A percentile compares a stretch with the other conserved stretches of the same genome.
Evolutionary conservation across 2,113 vertebrate genomes (phyloP).

Genomic region (Aplodontia rufa): DNA sequence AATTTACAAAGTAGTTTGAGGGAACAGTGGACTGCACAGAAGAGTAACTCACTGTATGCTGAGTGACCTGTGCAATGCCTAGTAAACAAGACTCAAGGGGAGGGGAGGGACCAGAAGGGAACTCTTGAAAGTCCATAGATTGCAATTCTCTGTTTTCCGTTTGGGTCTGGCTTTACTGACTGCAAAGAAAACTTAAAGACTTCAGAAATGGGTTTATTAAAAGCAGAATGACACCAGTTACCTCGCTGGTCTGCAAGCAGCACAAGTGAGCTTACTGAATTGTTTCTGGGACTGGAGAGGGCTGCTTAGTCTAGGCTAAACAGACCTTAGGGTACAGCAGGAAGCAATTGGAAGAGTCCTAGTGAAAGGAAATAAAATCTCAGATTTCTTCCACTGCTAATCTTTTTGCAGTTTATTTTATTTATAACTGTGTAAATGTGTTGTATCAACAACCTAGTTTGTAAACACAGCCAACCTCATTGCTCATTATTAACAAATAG

Average conservation of each 20-base stretch:
- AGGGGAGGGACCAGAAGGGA: neutral
- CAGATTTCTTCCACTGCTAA: conserved; percentile 54
- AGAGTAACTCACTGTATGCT: neutral
- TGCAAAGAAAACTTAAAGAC: neutral
- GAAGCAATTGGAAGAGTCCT: conserved; percentile 55
- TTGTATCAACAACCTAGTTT: conserved; percentile 63
- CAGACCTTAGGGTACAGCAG: conserved; percentile 56
- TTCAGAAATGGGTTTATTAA: neutral
- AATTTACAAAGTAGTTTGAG: neutral
- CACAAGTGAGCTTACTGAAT: conserved; percentile 32
- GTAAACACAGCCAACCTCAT: conserved; percentile 60
- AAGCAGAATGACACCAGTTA: conserved; percentile 12
- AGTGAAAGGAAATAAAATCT: conserved; percentile 67
- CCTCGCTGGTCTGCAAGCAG: conserved; percentile 30
- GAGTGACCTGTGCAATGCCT: neutral
- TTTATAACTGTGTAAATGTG: conserved; percentile 60
- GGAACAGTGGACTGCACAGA: conserved; percentile 13
- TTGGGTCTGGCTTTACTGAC: neutral
- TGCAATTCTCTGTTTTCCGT: neutral
- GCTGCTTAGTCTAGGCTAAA: conserved; percentile 58
- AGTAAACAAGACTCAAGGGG: neutral
- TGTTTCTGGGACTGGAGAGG: neutral
- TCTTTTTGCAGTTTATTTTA: conserved; percentile 65
- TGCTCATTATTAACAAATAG: conserved; percentile 1
- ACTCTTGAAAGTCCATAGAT: neutral